Evolutionary conservation across 2,113 vertebrate genomes (phyloP).

Genomic region (Lasiurus borealis): DNA sequence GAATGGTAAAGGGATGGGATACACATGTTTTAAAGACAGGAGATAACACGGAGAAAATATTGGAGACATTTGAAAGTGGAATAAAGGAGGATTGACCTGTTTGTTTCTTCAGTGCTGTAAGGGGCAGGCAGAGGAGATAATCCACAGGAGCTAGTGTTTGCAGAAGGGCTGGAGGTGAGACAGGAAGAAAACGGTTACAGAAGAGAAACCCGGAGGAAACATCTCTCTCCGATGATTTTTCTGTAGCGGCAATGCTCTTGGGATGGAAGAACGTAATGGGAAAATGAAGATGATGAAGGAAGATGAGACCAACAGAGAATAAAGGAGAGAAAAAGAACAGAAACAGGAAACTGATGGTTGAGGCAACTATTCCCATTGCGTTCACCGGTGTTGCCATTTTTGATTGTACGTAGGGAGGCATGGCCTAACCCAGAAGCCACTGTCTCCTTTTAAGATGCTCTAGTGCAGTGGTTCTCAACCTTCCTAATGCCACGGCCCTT

Average conservation of each 20-base stretch:
- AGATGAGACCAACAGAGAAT: background rate
- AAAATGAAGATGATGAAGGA: background rate
- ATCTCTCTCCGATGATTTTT: background rate
- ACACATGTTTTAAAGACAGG: background rate
- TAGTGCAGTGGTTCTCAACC: too few species aligned
- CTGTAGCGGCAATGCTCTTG: background rate
- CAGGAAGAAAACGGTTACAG: background rate
- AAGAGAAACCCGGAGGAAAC: background rate
- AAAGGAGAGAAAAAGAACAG: background rate
- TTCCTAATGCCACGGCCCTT: too few species aligned
- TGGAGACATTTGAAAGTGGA: background rate
- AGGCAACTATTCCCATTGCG: background rate
- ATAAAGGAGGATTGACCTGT: background rate
- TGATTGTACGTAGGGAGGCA: background rate
- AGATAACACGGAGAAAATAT: background rate
- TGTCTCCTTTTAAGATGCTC: background rate
- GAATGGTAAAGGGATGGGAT: background rate
- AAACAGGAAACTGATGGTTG: background rate
- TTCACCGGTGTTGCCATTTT: background rate
- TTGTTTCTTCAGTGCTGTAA: background rate
- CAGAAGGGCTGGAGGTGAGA: background rate
- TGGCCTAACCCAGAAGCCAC: too few species aligned
- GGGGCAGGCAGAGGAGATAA: background rate
- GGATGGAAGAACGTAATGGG: background rate
- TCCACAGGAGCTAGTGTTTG: background rate